Evolutionary conservation across 2,113 vertebrate genomes (phyloP).

Genomic region (Rhinogobius similis): DNA sequence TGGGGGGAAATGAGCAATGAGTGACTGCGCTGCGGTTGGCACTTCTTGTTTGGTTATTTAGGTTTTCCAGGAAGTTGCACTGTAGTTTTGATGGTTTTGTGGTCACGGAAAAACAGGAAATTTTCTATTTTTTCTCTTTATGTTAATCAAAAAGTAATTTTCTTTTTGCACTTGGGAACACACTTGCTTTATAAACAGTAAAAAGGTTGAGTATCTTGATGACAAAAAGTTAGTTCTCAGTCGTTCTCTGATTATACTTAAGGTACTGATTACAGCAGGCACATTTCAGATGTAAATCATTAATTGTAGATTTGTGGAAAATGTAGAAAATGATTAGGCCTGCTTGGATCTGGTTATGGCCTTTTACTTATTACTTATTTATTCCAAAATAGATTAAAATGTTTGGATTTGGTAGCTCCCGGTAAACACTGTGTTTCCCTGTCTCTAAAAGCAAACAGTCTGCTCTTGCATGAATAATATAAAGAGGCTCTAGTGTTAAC

Average conservation of each 20-base stretch:
- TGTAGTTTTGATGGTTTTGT: constrained; percentile 12
- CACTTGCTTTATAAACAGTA: constrained; percentile 4
- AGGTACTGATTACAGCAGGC: no score
- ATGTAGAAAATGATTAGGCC: no score
- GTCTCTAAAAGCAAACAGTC: neutral
- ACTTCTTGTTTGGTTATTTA: neutral
- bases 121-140: constrained; percentile 14
- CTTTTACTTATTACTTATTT: no score
- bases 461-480: neutral
- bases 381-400: no score
- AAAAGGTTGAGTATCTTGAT: constrained; percentile 15
- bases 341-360: no score
- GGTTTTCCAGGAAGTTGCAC: constrained; percentile 1
- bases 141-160: constrained; percentile 10
- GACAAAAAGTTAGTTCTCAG: no score
- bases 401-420: no score
- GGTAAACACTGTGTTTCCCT: neutral
- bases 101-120: neutral
- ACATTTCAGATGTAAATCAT: no score
- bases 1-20: constrained; percentile 12
- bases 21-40: constrained; percentile 8
- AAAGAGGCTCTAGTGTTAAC: neutral
- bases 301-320: no score
- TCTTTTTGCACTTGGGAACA: neutral
- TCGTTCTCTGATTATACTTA: no score